Evolutionary conservation across 2,888 invertebrate species (phyloP), one percentile per base, ranked within the genome.

Genomic region (Ennomos quercinarius): DNA sequence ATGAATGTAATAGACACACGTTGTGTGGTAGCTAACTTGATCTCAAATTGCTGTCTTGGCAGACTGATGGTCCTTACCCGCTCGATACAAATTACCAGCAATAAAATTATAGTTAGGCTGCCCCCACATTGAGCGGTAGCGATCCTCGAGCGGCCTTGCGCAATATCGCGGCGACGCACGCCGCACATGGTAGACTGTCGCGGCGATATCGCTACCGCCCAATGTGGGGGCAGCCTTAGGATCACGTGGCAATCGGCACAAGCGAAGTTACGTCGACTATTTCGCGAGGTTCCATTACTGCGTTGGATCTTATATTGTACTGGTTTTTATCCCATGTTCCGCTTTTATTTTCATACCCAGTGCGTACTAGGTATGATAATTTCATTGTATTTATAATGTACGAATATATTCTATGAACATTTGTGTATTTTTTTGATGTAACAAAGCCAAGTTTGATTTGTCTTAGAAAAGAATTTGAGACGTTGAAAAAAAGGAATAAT

Each of bases 341-440:
- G 83, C 82, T 83, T 83, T 78, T 77, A 71, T 78, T 77, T 66
- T 71, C 67, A 68, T 82, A 81, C 81, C 81, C 84, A 82, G 77
- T 82, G 79, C 66, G 66, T 65, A 80, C 74, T 74, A 73, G 83
- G 83, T 85, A 78, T 75, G 72, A 66, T 44, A 43, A 49, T 84
- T 85, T 44, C 47, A 49, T 84, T 85, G 84, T 88, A 84, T 84
- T 81, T 84, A 85, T 85, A 84, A 74, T 86, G 84, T 87, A 85
- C 81, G 80, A 75, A 83, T 87, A 84, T 84, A 59, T 43, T 61
- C 46, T 79, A 86, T 85, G 78, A 83, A 87, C 81, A 88, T 88
- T 89, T 90, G 89, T 91, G 90, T 92, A 91, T 89, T 91, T 90
- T 70, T 91, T 91, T 86, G 80, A 89, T 91, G 91, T 92, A 89